Base-by-base conservation (phyloP, 2,797 vertebrate species). In the Liparis tanakae region DNA sequence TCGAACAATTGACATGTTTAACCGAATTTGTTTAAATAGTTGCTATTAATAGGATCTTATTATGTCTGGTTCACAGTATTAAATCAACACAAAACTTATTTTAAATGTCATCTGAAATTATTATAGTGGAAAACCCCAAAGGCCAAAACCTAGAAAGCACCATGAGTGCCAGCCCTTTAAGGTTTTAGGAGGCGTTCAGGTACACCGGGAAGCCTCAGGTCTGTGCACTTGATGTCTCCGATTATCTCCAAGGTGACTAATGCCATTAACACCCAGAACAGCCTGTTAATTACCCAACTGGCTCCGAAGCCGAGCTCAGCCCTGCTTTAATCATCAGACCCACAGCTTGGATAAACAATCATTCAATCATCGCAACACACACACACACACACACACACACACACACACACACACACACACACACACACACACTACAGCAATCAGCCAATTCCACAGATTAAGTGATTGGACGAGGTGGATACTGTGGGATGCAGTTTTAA, bases 241-340 rank as follows among this genome's bases (percentile, higher is more conserved):
- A 93, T 94, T 93, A 94, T 91, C 92, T 92, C 89, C 87, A 84
- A 88, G 87, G 89, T 91, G 89, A 92, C 87, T 92, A 93, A 94
- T 89, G 88, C 86, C 85, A 93, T 94, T 93, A 94, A 91, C 91
- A 88, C 77, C 79, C 88, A 91, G 89, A 94, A 86, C 87, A 88
- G 92, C 84, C 81, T 89, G 87, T 93, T 94, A 94, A 95, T 94
- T 94, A 93, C 87, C 88, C 81, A 71, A 84, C 86, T 85, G 84
- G 87, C 93, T 92, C 88, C 67, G 73, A 81, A 88, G 86, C 83
- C 63, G 51, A 78, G 80, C 82, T 82, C 70, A 68, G 81, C 79
- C 78, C 59, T 22, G 69, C 80, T 93, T 91, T 90, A 93, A 92
- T 94, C 92, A 91, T 85, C 88, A 74, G 69, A 71, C 64, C 67